phyloP scores from a whole-genome alignment of 2,797 vertebrate species.

The Toxotes lorentzi region DNA sequence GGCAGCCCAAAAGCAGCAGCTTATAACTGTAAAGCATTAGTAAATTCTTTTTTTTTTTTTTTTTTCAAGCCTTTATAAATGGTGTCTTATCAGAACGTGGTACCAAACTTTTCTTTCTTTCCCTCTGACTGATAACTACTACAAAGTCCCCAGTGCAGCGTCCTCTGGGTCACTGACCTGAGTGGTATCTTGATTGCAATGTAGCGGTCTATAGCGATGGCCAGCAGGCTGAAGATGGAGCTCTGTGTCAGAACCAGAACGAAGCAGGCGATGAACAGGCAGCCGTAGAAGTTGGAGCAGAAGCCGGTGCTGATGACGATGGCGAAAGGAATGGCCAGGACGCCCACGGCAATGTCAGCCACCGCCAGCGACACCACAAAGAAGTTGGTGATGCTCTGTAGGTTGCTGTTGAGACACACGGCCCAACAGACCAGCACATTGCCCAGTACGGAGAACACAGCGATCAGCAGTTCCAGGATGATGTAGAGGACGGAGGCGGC shows the following conservation, averaged over 20 bases:
- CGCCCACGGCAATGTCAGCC: slow-evolving; percentile 95
- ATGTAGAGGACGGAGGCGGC: slow-evolving; percentile 86
- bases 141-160: background rate
- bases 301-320: slow-evolving; percentile 95
- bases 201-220: slow-evolving; percentile 96
- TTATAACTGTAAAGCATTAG: background rate
- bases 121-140: background rate
- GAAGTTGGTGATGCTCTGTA: slow-evolving; percentile 97
- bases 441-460: slow-evolving; percentile 92
- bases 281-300: slow-evolving; percentile 94
- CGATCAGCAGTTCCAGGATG: slow-evolving; percentile 92
- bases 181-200: slow-evolving; percentile 95
- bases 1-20: background rate
- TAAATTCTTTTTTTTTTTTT: too few relatives aligned
- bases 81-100: background rate
- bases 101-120: background rate
- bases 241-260: slow-evolving; percentile 96
- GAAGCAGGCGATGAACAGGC: slow-evolving; percentile 97
- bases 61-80: background rate
- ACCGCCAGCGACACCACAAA: slow-evolving; percentile 96
- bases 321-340: slow-evolving; percentile 95
- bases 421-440: slow-evolving; percentile 98
- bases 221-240: slow-evolving; percentile 97
- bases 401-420: slow-evolving; percentile 93
- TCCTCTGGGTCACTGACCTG: slow-evolving; percentile 85